Percentiles rank a stretch among this genome's conserved stretches.
Conservation (phyloP, 2,113 vertebrate genomes). For the Promerops cafer region DNA sequence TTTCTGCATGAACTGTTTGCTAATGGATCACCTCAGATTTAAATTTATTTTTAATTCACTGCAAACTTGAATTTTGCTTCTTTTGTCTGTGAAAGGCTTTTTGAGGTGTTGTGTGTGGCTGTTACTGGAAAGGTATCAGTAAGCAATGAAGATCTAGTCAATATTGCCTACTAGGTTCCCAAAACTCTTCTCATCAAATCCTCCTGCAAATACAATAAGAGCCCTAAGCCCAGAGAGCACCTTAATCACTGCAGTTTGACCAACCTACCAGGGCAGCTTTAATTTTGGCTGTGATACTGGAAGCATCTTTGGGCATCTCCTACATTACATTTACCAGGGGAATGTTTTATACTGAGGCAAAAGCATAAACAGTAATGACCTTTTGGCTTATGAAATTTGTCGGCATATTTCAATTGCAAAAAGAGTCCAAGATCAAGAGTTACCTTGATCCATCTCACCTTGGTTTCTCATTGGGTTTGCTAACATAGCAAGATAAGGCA, state of each 20-base stretch:
- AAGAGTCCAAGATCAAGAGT: background rate
- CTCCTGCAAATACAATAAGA: background rate
- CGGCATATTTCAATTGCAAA: background rate
- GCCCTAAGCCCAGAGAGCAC: background rate
- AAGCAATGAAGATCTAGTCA: background rate
- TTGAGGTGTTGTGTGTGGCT: background rate
- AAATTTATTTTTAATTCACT: background rate
- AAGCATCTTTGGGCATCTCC: background rate
- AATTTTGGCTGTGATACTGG: background rate
- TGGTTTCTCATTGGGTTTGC: slow-evolving; percentile 89
- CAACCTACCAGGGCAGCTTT: background rate
- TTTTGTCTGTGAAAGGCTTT: background rate
- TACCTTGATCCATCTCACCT: slow-evolving; percentile 68
- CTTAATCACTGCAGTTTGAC: background rate
- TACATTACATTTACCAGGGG: fast-evolving
- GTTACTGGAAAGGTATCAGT: background rate
- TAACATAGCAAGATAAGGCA: slow-evolving; percentile 89
- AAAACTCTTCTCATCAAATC: background rate
- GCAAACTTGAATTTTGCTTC: background rate
- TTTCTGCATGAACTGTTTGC: background rate
- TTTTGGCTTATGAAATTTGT: background rate
- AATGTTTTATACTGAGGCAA: background rate
- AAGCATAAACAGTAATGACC: background rate
- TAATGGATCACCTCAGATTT: background rate
- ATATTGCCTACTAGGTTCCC: background rate